phyloP scores from a whole-genome alignment of 1,140 invertebrate species.

The Rhynchophorus ferrugineus region DNA sequence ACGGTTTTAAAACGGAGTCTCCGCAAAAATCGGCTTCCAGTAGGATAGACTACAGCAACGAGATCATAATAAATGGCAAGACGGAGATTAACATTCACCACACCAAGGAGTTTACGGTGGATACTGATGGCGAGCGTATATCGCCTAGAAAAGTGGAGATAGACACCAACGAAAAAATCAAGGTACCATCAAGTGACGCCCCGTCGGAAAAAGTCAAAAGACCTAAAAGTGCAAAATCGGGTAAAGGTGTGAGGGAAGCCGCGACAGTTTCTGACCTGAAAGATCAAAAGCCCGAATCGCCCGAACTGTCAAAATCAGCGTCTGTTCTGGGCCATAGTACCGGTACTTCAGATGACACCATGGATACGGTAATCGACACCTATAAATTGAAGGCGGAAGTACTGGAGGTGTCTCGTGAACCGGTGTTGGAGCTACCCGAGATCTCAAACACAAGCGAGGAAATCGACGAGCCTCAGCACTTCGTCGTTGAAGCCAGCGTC shows the following conservation, averaged over 20 bases:
- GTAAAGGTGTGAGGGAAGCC: conserved; percentile 5
- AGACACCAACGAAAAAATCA: conserved; percentile 9
- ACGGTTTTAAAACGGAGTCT: conserved; percentile 3
- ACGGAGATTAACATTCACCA: conserved; percentile 34
- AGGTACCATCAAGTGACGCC: conserved; percentile 2
- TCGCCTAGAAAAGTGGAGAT: conserved; percentile 12
- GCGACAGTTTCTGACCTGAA: neutral
- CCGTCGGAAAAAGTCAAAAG: conserved; percentile 29
- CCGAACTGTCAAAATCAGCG: neutral
- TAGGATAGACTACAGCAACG: conserved; percentile 30
- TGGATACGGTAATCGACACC: conserved; percentile 23
- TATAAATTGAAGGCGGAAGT: conserved; percentile 18
- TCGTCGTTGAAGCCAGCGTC: conserved; percentile 26
- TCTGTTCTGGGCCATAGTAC: conserved; percentile 18
- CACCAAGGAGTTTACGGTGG: conserved; percentile 24
- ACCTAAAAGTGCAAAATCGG: conserved; percentile 33
- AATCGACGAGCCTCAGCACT: conserved; percentile 20
- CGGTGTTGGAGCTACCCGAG: neutral
- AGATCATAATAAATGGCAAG: conserved; percentile 32
- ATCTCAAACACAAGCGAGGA: conserved; percentile 32
- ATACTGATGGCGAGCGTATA: conserved; percentile 7
- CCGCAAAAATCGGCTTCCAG: conserved; percentile 17
- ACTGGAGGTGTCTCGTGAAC: conserved; percentile 1
- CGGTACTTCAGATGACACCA: conserved; percentile 22
- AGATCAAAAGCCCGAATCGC: neutral